Percentiles rank a stretch among this genome's conserved stretches.
Conservation (phyloP, 2,888 invertebrate genomes). For the Drosophila multiciliata region DNA sequence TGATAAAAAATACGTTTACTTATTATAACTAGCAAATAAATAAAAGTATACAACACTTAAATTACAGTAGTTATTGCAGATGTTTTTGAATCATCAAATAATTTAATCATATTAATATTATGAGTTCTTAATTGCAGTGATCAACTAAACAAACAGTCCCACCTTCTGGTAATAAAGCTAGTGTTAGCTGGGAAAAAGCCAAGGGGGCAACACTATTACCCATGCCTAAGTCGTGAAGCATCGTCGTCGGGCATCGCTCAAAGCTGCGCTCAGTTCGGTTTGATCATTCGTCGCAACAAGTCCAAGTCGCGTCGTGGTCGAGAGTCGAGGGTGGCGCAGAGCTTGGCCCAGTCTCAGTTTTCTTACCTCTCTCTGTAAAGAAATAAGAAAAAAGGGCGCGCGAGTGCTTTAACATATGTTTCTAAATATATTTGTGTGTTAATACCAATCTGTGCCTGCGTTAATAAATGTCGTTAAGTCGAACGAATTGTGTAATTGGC, state of each 20-base stretch:
- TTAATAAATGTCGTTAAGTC: conserved; percentile 19
- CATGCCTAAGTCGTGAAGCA: conserved; percentile 33
- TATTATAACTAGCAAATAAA: background rate
- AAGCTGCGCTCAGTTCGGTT: conserved; percentile 67
- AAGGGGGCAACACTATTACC: conserved; percentile 13
- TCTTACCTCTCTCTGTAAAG: background rate
- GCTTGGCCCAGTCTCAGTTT: conserved; percentile 49
- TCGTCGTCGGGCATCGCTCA: conserved; percentile 32
- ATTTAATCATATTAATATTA: background rate
- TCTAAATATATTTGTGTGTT: conserved; percentile 1
- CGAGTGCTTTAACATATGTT: conserved; percentile 55
- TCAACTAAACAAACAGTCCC: background rate
- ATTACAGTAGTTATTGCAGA: background rate
- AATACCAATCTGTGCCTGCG: conserved; percentile 7
- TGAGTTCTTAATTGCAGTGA: background rate
- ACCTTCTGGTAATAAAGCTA: conserved; percentile 3
- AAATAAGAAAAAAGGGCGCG: conserved; percentile 57
- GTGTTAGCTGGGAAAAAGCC: conserved; percentile 19
- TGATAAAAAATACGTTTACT: background rate
- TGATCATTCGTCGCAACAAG: conserved; percentile 72
- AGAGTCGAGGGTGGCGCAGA: conserved; percentile 66
- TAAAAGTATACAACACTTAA: background rate
- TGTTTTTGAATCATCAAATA: background rate
- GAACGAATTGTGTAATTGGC: conserved; percentile 55
- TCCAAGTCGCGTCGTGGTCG: conserved; percentile 48